Evolutionary conservation across 2,797 vertebrate genomes (phyloP).

Genomic region (Choloepus didactylus): DNA sequence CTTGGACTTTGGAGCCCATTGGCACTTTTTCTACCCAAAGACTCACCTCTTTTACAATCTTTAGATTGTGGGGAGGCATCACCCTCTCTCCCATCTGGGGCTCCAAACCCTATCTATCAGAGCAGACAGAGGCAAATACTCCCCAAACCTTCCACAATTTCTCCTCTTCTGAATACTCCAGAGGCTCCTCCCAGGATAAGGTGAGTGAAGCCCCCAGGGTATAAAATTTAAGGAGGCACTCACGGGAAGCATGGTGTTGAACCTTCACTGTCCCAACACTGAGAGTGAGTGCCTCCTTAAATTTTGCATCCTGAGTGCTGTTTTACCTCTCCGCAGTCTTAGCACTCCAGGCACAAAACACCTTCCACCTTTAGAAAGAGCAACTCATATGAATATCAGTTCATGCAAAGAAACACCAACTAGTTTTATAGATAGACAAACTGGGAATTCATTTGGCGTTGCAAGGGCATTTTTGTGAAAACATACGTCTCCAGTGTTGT

Average conservation of each 20-base stretch:
- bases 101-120: too few relatives aligned
- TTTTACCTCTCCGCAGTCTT: not conserved
- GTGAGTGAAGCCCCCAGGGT: too few relatives aligned
- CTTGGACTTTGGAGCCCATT: not conserved
- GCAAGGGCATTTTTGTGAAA: not conserved
- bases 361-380: not conserved
- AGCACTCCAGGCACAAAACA: not conserved
- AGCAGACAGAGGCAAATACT: not conserved
- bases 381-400: not conserved
- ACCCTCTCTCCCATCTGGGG: not conserved
- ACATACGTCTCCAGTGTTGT: not conserved
- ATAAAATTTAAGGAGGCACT: not conserved
- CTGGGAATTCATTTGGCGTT: not conserved
- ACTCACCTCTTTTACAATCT: not conserved
- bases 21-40: not conserved
- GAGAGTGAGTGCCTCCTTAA: not conserved
- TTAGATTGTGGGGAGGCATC: not conserved
- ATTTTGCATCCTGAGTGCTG: too few relatives aligned
- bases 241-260: accelerated
- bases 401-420: not conserved
- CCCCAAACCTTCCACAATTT: not conserved
- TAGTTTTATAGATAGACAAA: not conserved
- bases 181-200: not conserved
- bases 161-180: not conserved
- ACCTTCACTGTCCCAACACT: not conserved